Evolutionary conservation across 2,797 vertebrate species (phyloP), one percentile per base, ranked within the genome.

Genomic region (Synanceia verrucosa): DNA sequence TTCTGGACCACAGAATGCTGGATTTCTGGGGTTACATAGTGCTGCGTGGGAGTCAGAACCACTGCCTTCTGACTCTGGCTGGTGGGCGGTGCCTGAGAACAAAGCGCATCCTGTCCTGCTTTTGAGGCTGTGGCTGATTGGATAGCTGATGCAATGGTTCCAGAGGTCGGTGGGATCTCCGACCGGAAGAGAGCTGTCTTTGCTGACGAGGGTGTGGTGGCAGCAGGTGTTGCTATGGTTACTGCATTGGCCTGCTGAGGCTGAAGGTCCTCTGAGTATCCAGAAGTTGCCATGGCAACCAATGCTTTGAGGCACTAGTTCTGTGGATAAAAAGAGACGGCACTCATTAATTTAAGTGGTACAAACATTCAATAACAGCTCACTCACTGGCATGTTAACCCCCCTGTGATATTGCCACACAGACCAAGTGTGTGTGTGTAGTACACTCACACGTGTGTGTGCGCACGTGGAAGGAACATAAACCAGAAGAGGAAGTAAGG

Each of bases 221-320:
- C 74, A 36, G 89, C 65, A 50, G 92, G 65, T 59, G 93, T 94
- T 84, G 87, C 86, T 77, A 93, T 88, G 82, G 90, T 89, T 79
- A 93, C 88, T 11, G 81, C 53, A 63, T 89, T 92, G 28, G 93
- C 91, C 86, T 95, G 95, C 87, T 90, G 95, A 90, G 93, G 85
- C 92, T 95, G 96, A 79, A 97, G 94, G 92, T 97, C 96, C 10
- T 96, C 91, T 6, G 95, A 94, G 61, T 95, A 97, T 65, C 95
- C 94, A 84, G 95, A 94, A 73, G 96, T 97, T 91, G 96, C 96
- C 96, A 97, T 98, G 90, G 87, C 91, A 91, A 92, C 90, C 73
- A 57, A 75, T 48, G 81, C 77, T 83, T 79, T 70, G 69, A 89
- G 77, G 73, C 76, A 67, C 91, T 76, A 72, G 73, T 69, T 86